A percentile compares a stretch with the other conserved stretches of the same genome.
These are phyloP conservation scores for Puffinus mauretanicus DNA, from an alignment of 2,113 vertebrate species.

Conservation along the genomic window DNA sequence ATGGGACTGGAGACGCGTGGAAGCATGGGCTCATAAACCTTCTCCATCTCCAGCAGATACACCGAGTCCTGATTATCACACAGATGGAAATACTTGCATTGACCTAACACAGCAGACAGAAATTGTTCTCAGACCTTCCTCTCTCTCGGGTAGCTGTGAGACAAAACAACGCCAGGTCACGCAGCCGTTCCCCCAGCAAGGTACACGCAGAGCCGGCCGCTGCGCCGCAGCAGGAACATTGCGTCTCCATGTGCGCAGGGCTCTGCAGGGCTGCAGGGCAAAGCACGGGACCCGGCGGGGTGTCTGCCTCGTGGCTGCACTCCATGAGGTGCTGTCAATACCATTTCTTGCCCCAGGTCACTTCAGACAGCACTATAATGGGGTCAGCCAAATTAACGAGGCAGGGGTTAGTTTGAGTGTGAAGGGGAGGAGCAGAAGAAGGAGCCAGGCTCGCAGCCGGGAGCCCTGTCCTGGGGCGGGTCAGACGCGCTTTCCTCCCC, in stretches of 20 bases:
- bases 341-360: neutral
- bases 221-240: neutral
- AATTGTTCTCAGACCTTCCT: neutral
- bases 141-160: neutral
- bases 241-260: accelerated
- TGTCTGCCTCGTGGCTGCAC: neutral
- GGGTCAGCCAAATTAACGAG: neutral
- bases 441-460: neutral
- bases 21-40: neutral
- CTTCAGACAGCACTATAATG: neutral
- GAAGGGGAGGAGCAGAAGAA: neutral
- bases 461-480: neutral
- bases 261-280: neutral
- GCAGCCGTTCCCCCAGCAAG: neutral
- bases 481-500: neutral
- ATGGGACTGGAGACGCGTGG: neutral
- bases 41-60: neutral
- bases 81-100: neutral
- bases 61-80: neutral
- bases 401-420: neutral
- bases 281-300: accelerated
- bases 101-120: neutral
- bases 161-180: neutral
- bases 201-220: neutral
- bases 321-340: neutral